Conservation (phyloP, 2,113 vertebrate species). For the Pollachius pollachius region DNA sequence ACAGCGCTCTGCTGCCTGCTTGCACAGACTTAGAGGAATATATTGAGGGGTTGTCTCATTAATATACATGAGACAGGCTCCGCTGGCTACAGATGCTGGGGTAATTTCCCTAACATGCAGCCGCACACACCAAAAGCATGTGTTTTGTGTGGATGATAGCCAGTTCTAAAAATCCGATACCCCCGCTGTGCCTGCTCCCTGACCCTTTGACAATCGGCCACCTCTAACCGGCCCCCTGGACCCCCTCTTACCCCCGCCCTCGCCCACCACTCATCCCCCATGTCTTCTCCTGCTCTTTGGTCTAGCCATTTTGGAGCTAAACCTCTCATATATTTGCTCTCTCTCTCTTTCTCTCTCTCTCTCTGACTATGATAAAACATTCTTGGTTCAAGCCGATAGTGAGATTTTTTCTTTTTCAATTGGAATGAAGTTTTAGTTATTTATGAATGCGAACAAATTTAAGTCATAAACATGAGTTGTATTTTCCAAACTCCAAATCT, state of each 20-base stretch:
- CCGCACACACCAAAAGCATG: conserved; percentile 61
- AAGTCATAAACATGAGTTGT: too few relatives aligned
- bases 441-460: too few relatives aligned
- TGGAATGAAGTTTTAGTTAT: too few relatives aligned
- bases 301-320: conserved; percentile 14
- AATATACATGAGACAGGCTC: conserved; percentile 72
- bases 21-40: conserved; percentile 61
- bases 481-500: too few relatives aligned
- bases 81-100: conserved; percentile 67
- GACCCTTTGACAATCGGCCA: conserved; percentile 26
- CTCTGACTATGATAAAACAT: too few relatives aligned
- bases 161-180: conserved; percentile 54
- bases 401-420: too few relatives aligned
- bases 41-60: conserved; percentile 61
- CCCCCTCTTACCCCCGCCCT: conserved; percentile 26
- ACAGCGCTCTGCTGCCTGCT: conserved; percentile 48
- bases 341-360: conserved; percentile 15
- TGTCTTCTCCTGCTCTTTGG: too few relatives aligned
- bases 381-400: too few relatives aligned
- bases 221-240: conserved; percentile 16
- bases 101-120: conserved; percentile 64
- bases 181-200: conserved; percentile 46
- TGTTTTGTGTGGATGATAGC: conserved; percentile 62
- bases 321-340: conserved; percentile 24
- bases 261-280: conserved; percentile 31